Base-by-base conservation (phyloP, 2,113 vertebrate species). In the Harpagus bidentatus region DNA sequence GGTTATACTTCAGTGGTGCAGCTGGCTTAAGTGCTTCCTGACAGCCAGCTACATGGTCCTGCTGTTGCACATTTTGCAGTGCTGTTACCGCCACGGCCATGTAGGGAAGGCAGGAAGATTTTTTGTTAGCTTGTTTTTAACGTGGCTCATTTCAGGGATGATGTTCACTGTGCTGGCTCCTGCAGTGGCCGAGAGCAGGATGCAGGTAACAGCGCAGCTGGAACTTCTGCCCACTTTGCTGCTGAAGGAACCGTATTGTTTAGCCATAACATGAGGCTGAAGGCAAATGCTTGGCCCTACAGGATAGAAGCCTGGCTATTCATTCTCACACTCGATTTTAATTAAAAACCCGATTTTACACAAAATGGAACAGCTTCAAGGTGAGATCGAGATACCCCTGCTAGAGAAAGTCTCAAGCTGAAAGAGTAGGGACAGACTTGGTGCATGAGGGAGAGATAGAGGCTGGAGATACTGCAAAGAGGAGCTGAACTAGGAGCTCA, bases 121-220 rank as follows among this genome's bases (percentile, higher is more conserved):
- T 61, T 61, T 15, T 42, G 21, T 38, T 40, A 36, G 29, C 32
- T 72, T 62, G n/a, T 14, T 83, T 65, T 45, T 42, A 55, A 34
- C 0, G 0, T n/a, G 38, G 15, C 56, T 85, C 36, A 26, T 22
- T 48, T 47, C 31, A 31, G 22, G 0, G 3, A 45, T 31, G 59
- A 42, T 1, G 2, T 23, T 70, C 42, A 32, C 43, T 1, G 0
- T 3, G 8, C 47, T n/a, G 42, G 59, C 59, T 86, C 38, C 38
- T 0, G 2, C 32, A 29, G 45, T 0, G 0, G 21, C 7, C 1
- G 4, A 48, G 42, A 77, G 36, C 2, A 0, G 63, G 70, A 47
- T 1, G 1, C 1, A 34, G 36, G 47, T 56, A 45, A 52, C 19
- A 38, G 47, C 0, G 2, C 3, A 5, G 42, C 0, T 0, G 63